A percentile compares a stretch with the other conserved stretches of the same genome.
phyloP scores from a whole-genome alignment of 2,888 invertebrate genomes.

The Hecatera dysodea region DNA sequence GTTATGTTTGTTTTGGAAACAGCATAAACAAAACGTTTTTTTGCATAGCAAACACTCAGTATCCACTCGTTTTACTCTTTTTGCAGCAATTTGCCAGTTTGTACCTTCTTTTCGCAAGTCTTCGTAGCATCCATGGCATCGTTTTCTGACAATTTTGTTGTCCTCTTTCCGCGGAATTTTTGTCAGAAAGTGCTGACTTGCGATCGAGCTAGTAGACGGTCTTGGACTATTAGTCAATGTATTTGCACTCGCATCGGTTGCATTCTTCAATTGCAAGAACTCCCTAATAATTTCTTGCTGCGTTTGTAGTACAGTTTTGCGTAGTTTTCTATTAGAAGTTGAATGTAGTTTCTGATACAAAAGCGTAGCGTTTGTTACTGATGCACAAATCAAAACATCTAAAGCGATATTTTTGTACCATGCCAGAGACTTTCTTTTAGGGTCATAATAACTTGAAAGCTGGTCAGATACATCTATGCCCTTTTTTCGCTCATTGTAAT shows the following conservation, averaged over 20 bases:
- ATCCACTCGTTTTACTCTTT: constrained; percentile 55
- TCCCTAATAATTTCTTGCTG: constrained; percentile 47
- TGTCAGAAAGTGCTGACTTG: constrained; percentile 47
- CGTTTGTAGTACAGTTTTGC: constrained; percentile 38
- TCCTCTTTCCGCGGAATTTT: constrained; percentile 55
- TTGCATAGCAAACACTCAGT: constrained; percentile 60
- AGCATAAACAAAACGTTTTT: constrained; percentile 52
- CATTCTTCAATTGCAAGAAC: constrained; percentile 50
- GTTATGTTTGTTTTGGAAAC: constrained; percentile 24
- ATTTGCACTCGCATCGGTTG: constrained; percentile 48
- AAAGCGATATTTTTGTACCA: constrained; percentile 61
- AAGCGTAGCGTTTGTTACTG: constrained; percentile 51
- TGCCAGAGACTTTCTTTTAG: constrained; percentile 52
- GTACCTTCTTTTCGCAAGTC: constrained; percentile 47
- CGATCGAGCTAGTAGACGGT: constrained; percentile 54
- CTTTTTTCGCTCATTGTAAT: constrained; percentile 2
- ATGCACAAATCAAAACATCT: constrained; percentile 56
- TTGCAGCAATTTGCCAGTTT: constrained; percentile 49
- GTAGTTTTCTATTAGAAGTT: constrained; percentile 38
- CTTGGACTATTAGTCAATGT: constrained; percentile 49
- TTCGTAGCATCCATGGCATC: constrained; percentile 54
- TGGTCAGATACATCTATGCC: constrained; percentile 56
- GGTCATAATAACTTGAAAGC: constrained; percentile 43
- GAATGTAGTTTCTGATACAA: constrained; percentile 56
- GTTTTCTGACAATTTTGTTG: constrained; percentile 55